Evolutionary conservation across 2,113 vertebrate genomes (phyloP).

Genomic region (Megaceryle maxima): DNA sequence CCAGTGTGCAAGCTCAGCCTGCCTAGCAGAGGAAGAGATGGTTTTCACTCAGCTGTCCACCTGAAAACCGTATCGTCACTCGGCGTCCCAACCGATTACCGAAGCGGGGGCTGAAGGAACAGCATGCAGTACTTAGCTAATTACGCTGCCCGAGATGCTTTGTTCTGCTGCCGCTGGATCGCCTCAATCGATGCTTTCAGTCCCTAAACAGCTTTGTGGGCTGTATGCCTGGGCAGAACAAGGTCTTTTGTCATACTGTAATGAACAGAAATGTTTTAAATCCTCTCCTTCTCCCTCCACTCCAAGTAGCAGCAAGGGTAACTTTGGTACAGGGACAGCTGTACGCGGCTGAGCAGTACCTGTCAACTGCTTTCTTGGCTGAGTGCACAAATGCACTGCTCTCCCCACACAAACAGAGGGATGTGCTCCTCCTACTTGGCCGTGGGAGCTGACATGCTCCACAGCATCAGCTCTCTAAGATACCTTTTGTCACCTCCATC

Average conservation of each 20-base stretch:
- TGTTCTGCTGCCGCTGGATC: too few relatives aligned
- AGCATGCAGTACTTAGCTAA: constrained; percentile 36
- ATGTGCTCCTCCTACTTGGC: neutral
- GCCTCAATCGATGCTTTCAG: too few relatives aligned
- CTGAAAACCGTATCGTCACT: neutral
- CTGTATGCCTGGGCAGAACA: constrained; percentile 4
- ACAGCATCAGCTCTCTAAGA: neutral
- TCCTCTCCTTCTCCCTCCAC: neutral
- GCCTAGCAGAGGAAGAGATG: neutral
- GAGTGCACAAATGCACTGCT: neutral
- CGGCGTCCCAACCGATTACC: neutral
- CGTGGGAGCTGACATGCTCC: neutral
- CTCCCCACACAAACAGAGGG: neutral
- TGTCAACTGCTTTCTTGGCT: neutral
- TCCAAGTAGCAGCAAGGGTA: neutral
- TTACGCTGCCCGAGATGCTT: neutral
- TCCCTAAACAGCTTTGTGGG: constrained; percentile 7
- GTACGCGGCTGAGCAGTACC: neutral
- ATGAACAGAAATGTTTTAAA: constrained; percentile 29
- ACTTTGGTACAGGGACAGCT: neutral
- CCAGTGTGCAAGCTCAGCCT: neutral
- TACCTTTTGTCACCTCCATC: neutral
- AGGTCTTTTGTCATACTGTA: constrained; percentile 26
- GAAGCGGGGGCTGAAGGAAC: neutral
- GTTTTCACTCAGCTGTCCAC: neutral